Evolutionary conservation across 2,113 vertebrate species (phyloP).

Genomic region (Chaenogobius annularis): DNA sequence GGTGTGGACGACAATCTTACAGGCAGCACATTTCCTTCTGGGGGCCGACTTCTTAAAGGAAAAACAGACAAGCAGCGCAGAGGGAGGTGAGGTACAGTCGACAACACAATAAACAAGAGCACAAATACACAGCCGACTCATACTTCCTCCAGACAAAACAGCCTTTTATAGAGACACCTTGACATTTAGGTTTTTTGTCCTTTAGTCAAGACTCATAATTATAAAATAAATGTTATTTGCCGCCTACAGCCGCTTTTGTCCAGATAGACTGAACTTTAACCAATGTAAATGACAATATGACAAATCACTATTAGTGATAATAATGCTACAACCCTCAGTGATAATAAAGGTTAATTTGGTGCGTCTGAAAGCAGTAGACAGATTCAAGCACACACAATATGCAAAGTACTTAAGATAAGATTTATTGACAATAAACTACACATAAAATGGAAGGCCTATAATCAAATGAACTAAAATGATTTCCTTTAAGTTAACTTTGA

Average conservation of each 20-base stretch:
- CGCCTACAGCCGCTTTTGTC: background rate
- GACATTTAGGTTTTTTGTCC: constrained; percentile 15
- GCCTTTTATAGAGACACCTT: constrained; percentile 2
- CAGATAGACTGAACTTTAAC: background rate
- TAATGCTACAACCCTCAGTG: background rate
- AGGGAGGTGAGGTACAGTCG: constrained; percentile 34
- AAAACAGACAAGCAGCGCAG: constrained; percentile 44
- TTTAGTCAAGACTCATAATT: constrained; percentile 1
- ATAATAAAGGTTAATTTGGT: background rate
- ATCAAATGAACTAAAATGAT: too few relatives aligned
- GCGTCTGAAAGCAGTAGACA: background rate
- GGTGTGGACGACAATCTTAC: constrained; percentile 94
- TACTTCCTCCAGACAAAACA: background rate
- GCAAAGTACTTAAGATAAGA: too few relatives aligned
- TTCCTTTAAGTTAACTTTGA: too few relatives aligned
- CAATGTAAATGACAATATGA: background rate
- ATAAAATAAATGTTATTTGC: background rate
- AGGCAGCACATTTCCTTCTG: constrained; percentile 93
- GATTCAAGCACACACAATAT: background rate
- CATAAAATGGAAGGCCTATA: too few relatives aligned
- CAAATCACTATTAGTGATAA: background rate
- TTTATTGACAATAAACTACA: too few relatives aligned
- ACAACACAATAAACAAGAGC: constrained; percentile 15
- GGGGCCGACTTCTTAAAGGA: constrained; percentile 92
- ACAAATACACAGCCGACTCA: background rate